Base-by-base conservation (phyloP, 1,140 invertebrate genomes). In the Panagrolaimus sp. region DNA sequence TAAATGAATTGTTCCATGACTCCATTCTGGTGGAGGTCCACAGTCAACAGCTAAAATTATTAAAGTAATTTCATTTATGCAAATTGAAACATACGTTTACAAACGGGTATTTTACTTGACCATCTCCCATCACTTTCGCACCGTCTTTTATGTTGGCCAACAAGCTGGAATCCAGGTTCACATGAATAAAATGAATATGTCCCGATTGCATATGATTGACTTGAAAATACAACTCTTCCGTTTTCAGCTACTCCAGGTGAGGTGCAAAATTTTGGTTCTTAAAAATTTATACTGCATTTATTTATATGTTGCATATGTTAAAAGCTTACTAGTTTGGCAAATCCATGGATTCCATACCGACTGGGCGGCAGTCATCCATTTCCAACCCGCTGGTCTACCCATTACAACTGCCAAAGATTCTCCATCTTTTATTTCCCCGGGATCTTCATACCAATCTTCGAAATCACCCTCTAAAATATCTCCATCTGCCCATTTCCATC, bases 261-360 rank as follows among this genome's bases (percentile, higher is more conserved):
- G 7, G 74, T 72, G 27, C 74, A 75, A 53, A 72, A 75, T 48
- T 75, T 75, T 2, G 74, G 74, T 65, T 75, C 74, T 75, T 61
- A 74, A 72, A 38, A 57, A 65, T 16, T 5, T 16, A 14, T 61
- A 0, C n/a, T 31, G n/a, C n/a, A n/a, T n/a, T 13, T 14, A 23
- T n/a, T 66, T 51, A 65, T 14, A 43, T 38, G 2, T 7, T 38
- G 7, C n/a, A n/a, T n/a, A n/a, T n/a, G 7, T 38, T 38, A 4
- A 25, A 65, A 1, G 66, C 63, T 46, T 63, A 73, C 72, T 74
- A 14, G 62, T 69, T 51, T 75, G 69, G 45, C 74, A 75, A 9
- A 75, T 68, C 47, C 71, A 75, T 14, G 69, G 57, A 53, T 75
- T 75, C 74, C 74, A 75, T 14, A 67, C 74, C 5, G 69, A 53